Percentiles rank a stretch among this genome's conserved stretches.
Evolutionary conservation across 2,888 invertebrate genomes (phyloP).

Genomic region (Chelonus formosanus): DNA sequence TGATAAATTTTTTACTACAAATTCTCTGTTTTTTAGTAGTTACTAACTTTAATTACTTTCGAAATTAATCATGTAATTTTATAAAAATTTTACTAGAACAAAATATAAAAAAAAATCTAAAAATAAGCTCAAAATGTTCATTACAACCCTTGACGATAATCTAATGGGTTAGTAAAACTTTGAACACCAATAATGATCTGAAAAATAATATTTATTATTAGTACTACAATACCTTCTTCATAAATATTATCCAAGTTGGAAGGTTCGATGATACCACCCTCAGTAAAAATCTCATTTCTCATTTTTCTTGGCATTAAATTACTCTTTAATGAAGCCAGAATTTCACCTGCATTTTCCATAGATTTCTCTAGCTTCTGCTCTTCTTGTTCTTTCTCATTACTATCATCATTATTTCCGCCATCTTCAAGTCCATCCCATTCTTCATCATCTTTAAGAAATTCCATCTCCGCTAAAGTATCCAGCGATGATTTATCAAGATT

Average conservation of each 20-base stretch:
- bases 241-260: slow-evolving; percentile 40
- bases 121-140: no score
- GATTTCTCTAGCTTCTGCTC: slow-evolving; percentile 4
- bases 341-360: background rate
- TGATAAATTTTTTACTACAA: no score
- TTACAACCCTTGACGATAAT: no score
- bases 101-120: no score
- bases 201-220: no score
- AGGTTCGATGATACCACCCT: slow-evolving; percentile 54
- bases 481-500: background rate
- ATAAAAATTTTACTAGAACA: no score
- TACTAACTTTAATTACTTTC: no score
- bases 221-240: slow-evolving; percentile 36
- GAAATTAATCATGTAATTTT: no score
- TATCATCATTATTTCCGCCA: slow-evolving; percentile 21
- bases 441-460: background rate
- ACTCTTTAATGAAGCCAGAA: slow-evolving; percentile 1
- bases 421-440: slow-evolving; percentile 9
- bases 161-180: no score
- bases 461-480: background rate
- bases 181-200: no score
- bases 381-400: slow-evolving; percentile 28
- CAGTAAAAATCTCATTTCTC: slow-evolving; percentile 47
- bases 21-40: no score
- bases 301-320: background rate